A percentile compares a stretch with the other conserved stretches of the same genome.
phyloP scores from a whole-genome alignment of 2,797 vertebrate genomes.

The Podarcis siculus region DNA sequence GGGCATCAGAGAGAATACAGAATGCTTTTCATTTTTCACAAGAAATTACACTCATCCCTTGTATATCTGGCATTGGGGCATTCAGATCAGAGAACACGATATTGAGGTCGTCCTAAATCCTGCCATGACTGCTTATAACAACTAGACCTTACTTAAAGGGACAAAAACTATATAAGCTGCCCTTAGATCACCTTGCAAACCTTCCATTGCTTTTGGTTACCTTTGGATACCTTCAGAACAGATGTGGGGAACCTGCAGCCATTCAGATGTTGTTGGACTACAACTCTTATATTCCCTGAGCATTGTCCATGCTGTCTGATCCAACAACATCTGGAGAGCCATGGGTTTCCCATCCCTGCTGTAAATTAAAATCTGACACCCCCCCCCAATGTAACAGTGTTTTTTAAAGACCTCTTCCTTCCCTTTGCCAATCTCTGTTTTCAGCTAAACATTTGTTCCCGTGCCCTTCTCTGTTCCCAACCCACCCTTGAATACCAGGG shows the following conservation, averaged over 20 bases:
- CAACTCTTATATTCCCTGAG: too few relatives aligned
- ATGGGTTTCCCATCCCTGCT: too few relatives aligned
- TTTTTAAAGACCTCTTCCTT: conserved; percentile 16
- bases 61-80: not conserved
- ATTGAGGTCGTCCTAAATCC: not conserved
- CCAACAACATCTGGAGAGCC: too few relatives aligned
- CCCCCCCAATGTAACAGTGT: conserved; percentile 6
- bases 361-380: too few relatives aligned
- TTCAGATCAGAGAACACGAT: too few relatives aligned
- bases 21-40: not conserved
- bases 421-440: not conserved
- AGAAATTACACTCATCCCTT: not conserved
- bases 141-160: not conserved
- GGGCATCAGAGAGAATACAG: not conserved
- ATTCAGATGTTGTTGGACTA: too few relatives aligned
- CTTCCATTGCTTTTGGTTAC: conserved; percentile 13
- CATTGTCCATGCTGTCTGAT: too few relatives aligned
- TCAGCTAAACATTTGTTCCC: conserved; percentile 30
- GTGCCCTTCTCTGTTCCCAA: conserved; percentile 44
- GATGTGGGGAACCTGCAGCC: too few relatives aligned
- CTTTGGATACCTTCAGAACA: conserved; percentile 54
- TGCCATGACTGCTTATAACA: not conserved
- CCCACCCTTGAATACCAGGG: conserved; percentile 33
- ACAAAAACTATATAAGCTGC: not conserved
- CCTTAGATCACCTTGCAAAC: fast-evolving